Conservation (phyloP, 2,113 vertebrate species). For the Seriola rivoliana region DNA sequence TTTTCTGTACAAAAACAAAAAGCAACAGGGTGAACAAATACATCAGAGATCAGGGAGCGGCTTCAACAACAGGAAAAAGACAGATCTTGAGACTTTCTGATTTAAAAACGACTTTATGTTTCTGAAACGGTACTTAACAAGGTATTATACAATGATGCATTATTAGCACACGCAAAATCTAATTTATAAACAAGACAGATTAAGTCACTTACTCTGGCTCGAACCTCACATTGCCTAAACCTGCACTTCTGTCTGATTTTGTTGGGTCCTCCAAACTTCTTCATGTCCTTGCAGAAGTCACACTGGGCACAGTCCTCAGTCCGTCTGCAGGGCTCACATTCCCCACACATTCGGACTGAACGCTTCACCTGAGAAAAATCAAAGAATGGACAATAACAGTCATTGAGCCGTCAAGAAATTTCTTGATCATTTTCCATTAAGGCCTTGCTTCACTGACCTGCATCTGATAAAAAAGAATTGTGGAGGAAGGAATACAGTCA, state of each 20-base stretch:
- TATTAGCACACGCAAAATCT: background rate
- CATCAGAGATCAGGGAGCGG: background rate
- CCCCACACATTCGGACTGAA: conserved; percentile 95
- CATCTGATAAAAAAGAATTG: too few species aligned
- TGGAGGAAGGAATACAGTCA: too few species aligned
- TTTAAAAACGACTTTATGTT: background rate
- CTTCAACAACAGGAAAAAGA: background rate
- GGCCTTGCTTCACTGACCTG: too few species aligned
- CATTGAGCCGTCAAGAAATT: too few species aligned
- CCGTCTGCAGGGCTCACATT: conserved; percentile 93
- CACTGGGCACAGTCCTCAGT: conserved; percentile 95
- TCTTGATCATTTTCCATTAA: too few species aligned
- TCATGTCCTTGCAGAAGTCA: conserved; percentile 98
- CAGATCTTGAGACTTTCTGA: background rate
- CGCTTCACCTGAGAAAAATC: conserved; percentile 87
- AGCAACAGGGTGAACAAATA: background rate
- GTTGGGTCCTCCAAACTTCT: conserved; percentile 98
- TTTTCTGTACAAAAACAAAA: conserved; percentile 84
- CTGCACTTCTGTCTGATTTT: conserved; percentile 97
- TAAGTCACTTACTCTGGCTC: conserved; percentile 89
- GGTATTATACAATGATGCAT: background rate
- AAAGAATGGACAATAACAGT: background rate
- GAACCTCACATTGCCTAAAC: conserved; percentile 93
- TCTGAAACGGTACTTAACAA: background rate
- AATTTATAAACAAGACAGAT: background rate